Evolutionary conservation across 2,888 invertebrate species (phyloP).

Genomic region (Sipha maydis): DNA sequence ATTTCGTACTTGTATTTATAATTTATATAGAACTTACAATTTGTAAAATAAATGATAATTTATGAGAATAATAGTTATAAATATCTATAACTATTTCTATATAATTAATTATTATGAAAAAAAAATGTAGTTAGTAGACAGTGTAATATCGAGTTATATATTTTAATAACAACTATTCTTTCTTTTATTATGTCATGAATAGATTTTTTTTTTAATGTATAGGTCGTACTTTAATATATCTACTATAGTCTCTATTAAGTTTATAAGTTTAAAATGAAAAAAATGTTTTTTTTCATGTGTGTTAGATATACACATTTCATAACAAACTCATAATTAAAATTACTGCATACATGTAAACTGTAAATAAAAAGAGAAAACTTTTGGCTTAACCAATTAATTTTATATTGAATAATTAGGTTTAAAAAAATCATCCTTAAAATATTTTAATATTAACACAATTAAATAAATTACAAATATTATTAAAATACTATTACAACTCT

Average conservation of each 20-base stretch:
- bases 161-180: conserved; percentile 8
- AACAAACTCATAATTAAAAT: neutral
- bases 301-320: neutral
- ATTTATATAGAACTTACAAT: neutral
- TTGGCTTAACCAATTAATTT: too few relatives aligned
- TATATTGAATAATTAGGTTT: too few relatives aligned
- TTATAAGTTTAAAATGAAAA: neutral
- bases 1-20: too few relatives aligned
- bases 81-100: neutral
- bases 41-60: neutral
- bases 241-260: neutral
- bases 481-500: too few relatives aligned
- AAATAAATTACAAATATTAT: too few relatives aligned
- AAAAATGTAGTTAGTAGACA: conserved; percentile 4
- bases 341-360: neutral
- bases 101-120: neutral
- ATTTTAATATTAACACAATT: too few relatives aligned
- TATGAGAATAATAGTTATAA: conserved; percentile 1
- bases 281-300: neutral
- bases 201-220: neutral
- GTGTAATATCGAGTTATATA: neutral
- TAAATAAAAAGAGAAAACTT: neutral
- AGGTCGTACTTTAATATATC: neutral
- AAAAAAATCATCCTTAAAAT: too few relatives aligned
- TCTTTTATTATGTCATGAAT: neutral